phyloP scores from a whole-genome alignment of 2,113 vertebrate genomes.

The Theropithecus gelada region DNA sequence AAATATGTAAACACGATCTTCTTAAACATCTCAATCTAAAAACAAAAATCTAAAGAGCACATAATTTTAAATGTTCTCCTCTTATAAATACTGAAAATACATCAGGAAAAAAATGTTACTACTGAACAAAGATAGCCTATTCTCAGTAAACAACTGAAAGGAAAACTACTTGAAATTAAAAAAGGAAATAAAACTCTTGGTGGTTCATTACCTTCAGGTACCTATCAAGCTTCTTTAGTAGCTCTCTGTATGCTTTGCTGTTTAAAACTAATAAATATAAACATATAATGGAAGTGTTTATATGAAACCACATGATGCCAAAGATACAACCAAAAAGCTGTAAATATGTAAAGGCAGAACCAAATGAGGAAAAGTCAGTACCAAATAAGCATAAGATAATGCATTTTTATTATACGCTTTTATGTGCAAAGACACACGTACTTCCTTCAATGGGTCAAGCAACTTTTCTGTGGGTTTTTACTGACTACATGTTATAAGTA shows the following conservation, averaged over 20 bases:
- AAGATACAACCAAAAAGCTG: neutral
- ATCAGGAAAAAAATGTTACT: neutral
- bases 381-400: neutral
- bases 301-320: neutral
- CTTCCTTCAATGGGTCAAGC: neutral
- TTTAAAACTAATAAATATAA: slow-evolving; percentile 27
- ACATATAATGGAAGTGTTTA: slow-evolving; percentile 13
- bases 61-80: neutral
- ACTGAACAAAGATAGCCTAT: neutral
- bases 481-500: neutral
- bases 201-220: neutral
- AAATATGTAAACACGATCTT: slow-evolving; percentile 4
- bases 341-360: neutral
- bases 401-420: neutral
- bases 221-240: slow-evolving; percentile 5
- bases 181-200: neutral
- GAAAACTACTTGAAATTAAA: slow-evolving; percentile 16
- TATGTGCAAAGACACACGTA: neutral
- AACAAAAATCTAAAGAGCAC: slow-evolving; percentile 32
- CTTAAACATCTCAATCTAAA: neutral
- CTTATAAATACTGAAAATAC: slow-evolving; percentile 9
- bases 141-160: slow-evolving; percentile 34
- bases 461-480: slow-evolving; percentile 18
- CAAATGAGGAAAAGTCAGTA: neutral
- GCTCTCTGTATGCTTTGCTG: neutral